phyloP scores from a whole-genome alignment of 2,113 vertebrate genomes.

The Anas platyrhynchos region DNA sequence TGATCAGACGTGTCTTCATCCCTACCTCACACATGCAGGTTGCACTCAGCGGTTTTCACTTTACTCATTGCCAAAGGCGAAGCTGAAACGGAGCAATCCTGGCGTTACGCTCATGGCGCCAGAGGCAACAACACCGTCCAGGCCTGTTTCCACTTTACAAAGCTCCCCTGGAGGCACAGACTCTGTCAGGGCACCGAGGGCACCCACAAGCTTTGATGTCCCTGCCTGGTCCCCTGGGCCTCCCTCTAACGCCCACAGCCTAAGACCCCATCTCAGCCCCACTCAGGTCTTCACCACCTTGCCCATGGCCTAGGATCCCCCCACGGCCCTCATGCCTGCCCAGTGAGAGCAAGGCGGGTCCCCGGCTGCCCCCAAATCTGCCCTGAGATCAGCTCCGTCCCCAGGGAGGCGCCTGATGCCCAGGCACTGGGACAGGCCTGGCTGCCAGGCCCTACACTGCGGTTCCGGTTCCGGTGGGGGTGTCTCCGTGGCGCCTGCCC shows the following conservation, averaged over 20 bases:
- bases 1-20: background rate
- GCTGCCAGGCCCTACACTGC: background rate
- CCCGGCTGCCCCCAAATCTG: background rate
- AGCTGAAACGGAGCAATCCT: background rate
- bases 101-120: background rate
- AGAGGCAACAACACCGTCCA: background rate
- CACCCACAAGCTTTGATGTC: background rate
- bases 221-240: background rate
- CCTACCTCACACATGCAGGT: background rate
- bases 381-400: background rate
- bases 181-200: background rate
- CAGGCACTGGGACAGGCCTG: accelerated
- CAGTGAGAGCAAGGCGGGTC: background rate
- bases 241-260: background rate
- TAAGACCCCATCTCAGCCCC: background rate
- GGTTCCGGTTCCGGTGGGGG: too few species aligned
- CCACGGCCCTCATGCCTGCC: accelerated
- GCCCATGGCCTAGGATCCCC: background rate
- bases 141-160: background rate
- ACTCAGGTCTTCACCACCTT: background rate
- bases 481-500: accelerated
- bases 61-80: background rate
- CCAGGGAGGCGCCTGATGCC: background rate
- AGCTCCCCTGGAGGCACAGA: background rate
- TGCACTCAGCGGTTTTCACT: background rate